Evolutionary conservation across 2,888 invertebrate genomes (phyloP).

Genomic region (Elegia similella): DNA sequence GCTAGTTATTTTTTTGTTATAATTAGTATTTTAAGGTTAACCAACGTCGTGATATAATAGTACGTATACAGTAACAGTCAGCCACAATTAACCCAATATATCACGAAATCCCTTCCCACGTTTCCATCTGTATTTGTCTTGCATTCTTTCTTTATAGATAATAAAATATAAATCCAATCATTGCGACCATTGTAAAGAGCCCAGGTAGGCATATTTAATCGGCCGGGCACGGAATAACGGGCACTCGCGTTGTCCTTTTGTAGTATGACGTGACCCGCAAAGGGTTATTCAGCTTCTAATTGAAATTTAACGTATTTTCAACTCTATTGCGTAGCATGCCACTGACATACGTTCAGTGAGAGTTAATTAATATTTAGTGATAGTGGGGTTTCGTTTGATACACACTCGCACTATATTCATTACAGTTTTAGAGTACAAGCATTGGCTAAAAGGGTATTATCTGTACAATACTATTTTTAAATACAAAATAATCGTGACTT

Average conservation of each 20-base stretch:
- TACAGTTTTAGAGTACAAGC: too few species aligned
- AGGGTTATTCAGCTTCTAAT: slow-evolving; percentile 60
- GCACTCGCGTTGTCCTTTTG: slow-evolving; percentile 61
- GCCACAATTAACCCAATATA: too few species aligned
- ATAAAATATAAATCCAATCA: slow-evolving; percentile 2
- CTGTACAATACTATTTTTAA: too few species aligned
- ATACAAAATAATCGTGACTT: too few species aligned
- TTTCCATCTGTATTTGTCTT: too few species aligned
- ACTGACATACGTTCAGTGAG: background rate
- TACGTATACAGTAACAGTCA: too few species aligned
- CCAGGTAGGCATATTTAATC: slow-evolving; percentile 52
- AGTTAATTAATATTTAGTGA: background rate
- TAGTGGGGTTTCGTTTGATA: background rate
- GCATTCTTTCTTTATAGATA: too few species aligned
- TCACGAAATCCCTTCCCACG: background rate
- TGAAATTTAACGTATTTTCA: slow-evolving; percentile 69
- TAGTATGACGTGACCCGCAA: slow-evolving; percentile 56
- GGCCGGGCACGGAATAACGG: slow-evolving; percentile 49
- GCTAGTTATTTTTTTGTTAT: too few species aligned
- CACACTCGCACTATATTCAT: too few species aligned
- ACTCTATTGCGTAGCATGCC: slow-evolving; percentile 42
- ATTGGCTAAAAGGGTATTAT: too few species aligned
- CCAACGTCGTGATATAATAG: too few species aligned
- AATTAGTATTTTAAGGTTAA: too few species aligned
- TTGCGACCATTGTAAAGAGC: slow-evolving; percentile 42